Evolutionary conservation across 2,888 invertebrate species (phyloP).

Genomic region (Leucoma salicis): DNA sequence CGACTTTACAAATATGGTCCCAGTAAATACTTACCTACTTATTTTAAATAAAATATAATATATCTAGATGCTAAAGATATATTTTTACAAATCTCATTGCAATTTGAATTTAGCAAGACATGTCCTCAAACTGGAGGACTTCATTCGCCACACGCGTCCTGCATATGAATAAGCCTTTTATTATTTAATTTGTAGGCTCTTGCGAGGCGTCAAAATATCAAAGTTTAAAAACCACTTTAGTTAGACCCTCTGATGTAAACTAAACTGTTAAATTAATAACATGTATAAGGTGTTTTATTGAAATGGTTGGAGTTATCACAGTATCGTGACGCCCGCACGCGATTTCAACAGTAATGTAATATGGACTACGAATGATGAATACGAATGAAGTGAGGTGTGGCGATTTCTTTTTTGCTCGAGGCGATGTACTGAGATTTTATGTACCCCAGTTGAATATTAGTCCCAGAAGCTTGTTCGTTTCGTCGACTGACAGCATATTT

Average conservation of each 20-base stretch:
- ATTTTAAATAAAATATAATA: conserved; percentile 11
- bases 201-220: conserved; percentile 70
- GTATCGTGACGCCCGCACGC: conserved; percentile 63
- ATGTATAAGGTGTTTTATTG: conserved; percentile 15
- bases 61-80: conserved; percentile 22
- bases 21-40: conserved; percentile 9
- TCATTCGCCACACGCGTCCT: conserved; percentile 48
- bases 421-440: conserved; percentile 36
- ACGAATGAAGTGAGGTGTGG: conserved; percentile 64
- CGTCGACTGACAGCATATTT: conserved; percentile 19
- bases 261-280: conserved; percentile 8
- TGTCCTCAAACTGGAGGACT: conserved; percentile 42
- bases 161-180: conserved; percentile 66
- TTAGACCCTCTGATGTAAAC: conserved; percentile 24
- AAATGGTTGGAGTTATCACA: conserved; percentile 47
- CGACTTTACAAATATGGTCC: conserved; percentile 4
- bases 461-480: conserved; percentile 22
- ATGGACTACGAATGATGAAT: conserved; percentile 68
- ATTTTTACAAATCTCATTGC: conserved; percentile 27
- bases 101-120: conserved; percentile 40
- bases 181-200: conserved; percentile 71
- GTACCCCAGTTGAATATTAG: conserved; percentile 30
- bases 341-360: conserved; percentile 72
- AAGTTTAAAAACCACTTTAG: conserved; percentile 39
- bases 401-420: conserved; percentile 56